Base-by-base conservation (phyloP, 2,797 vertebrate species). In the Crenichthys baileyi region DNA sequence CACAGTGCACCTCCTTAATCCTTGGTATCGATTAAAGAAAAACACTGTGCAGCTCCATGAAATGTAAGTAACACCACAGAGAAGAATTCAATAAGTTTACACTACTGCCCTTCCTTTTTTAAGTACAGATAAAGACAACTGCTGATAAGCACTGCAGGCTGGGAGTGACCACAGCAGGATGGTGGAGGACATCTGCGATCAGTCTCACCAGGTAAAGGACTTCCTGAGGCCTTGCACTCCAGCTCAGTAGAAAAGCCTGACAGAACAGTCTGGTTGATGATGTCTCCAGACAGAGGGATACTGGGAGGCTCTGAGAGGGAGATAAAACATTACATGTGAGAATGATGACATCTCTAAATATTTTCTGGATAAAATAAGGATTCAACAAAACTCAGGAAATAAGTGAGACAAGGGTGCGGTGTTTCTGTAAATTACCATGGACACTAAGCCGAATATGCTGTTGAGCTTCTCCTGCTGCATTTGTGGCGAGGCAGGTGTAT, bases 401-500 rank as follows among this genome's bases (percentile, higher is more conserved):
- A 36, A 84, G 56, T 13, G n/a, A 78, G 73, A 82, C 12, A 53
- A 70, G 68, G 67, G 61, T n/a, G 78, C 41, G 81, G 67, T 82
- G 63, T 82, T 5, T 90, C 36, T 56, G 44, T 36, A 2, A 9
- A 82, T 95, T 98, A 99, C 98, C 98, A 18, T 99, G 97, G 79
- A 99, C 97, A 50, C 93, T 96, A 83, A 99, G 94, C 65, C 85
- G 95, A 79, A 96, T 61, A 83, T 96, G 95, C 84, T 98, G 96
- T 29, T 99, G 97, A 5, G 96, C 93, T 93, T 99, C 98, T 75
- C 98, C 98, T 12, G 98, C 98, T 1, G 97, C 96, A 36, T 97
- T 99, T 75, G 98, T 99, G 84, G 98, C 98, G 90, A 99, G 96
- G 70, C 98, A 99, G 6, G 97, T 97, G 87, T 98, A 99, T 90